Evolutionary conservation across 2,113 vertebrate species (phyloP), one percentile per base, ranked within the genome.

Genomic region (Chinchilla lanigera): DNA sequence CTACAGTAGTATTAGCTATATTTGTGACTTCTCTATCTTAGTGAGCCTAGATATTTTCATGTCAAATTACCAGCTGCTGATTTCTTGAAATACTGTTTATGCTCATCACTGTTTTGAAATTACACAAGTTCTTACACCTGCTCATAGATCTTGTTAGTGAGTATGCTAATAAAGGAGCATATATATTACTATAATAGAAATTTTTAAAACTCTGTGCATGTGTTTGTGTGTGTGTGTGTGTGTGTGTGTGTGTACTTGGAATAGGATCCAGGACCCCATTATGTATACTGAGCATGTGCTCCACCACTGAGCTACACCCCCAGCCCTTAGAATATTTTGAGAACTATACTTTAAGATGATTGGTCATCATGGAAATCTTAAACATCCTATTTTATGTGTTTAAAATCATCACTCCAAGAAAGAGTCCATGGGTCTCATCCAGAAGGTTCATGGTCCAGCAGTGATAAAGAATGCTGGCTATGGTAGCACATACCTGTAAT

Each of bases 61-160:
- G 71, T 67, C 71, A 94, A 81, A 90, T 90, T 84, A 77, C 26
- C 50, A 85, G 78, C 22, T 41, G 50, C 77, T 28, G 52, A 61
- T 47, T 88, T 58, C 67, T 87, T 1, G 2, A 94, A 92, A 90
- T 56, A 91, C 26, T 44, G 17, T 84, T 77, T 63, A 86, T 0
- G 1, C 44, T 95, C 58, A 65, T 87, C 6, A 30, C 77, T 41
- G 61, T 73, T 92, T 84, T 13, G 38, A 93, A 92, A 75, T 24
- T 17, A 65, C 63, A 61, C n/a, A 61, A 52, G 63, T 93, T 78
- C 89, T 97, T 75, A 88, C 30, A 83, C 61, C 52, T 67, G 69
- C 52, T 0, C 1, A 77, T 24, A 28, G 60, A 67, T n/a, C 67
- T 89, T 78, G n/a, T 52, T 83, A 30, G 65, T 73, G 41, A 85